Evolutionary conservation across 2,888 invertebrate species (phyloP).

Genomic region (Hymenopus coronatus): DNA sequence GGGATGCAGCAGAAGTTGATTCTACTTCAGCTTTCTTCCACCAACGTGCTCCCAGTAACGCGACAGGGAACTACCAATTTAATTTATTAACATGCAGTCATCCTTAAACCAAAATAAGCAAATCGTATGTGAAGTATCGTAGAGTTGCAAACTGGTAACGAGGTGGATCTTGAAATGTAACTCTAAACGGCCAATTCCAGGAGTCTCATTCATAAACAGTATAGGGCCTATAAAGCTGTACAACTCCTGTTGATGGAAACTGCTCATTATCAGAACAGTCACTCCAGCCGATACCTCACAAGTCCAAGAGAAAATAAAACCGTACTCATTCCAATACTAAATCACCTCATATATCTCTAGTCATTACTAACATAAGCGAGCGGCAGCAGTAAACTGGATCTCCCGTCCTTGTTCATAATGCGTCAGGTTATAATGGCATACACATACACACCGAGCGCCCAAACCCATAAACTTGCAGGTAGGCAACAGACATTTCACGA

Average conservation of each 20-base stretch:
- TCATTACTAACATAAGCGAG: not conserved
- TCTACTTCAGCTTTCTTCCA: too few relatives aligned
- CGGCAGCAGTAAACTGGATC: conserved; percentile 12
- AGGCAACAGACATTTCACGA: not conserved
- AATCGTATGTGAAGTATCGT: not conserved
- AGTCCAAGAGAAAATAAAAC: conserved; percentile 10
- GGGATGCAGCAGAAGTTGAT: too few relatives aligned
- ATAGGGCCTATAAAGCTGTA: conserved; percentile 5
- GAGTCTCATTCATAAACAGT: not conserved
- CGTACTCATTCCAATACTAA: not conserved
- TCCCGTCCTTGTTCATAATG: not conserved
- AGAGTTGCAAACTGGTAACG: not conserved
- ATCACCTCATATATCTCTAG: conserved; percentile 14
- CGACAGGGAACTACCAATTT: not conserved
- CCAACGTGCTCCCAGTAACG: not conserved
- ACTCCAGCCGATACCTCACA: not conserved
- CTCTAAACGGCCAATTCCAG: not conserved
- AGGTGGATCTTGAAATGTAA: not conserved
- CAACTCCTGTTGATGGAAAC: not conserved
- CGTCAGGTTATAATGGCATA: conserved; percentile 1
- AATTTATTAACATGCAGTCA: not conserved
- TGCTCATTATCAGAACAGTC: conserved; percentile 4
- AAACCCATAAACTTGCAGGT: conserved; percentile 15
- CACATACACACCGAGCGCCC: not conserved
- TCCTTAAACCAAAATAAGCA: not conserved